Conservation (phyloP, 2,888 invertebrate species). For the Microctonus aethiopoides region DNA sequence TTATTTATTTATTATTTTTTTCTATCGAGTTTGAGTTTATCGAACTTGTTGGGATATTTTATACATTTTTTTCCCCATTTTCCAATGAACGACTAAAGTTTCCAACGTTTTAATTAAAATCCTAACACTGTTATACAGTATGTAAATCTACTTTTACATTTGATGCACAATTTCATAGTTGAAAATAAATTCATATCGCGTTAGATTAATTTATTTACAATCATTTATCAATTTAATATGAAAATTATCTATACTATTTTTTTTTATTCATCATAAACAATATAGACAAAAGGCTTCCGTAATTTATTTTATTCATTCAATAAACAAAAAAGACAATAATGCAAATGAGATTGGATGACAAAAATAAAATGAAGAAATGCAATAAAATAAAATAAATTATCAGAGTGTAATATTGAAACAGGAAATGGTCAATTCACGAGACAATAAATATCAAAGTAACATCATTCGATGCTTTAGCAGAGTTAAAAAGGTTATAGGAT, state of each 20-base stretch:
- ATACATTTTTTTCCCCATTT: background rate
- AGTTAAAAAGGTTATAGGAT: constrained; percentile 17
- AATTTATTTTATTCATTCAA: background rate
- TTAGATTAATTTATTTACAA: too few species aligned
- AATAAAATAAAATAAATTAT: background rate
- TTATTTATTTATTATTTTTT: background rate
- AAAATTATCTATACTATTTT: too few species aligned
- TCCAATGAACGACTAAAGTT: background rate
- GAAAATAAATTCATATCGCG: too few species aligned
- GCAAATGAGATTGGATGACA: background rate
- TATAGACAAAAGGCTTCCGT: background rate
- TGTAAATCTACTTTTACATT: background rate
- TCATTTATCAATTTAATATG: too few species aligned
- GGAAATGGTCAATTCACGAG: constrained; percentile 29
- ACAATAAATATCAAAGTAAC: constrained; percentile 23
- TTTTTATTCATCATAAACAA: background rate
- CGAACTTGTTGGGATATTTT: background rate
- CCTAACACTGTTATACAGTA: background rate
- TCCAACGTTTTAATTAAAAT: background rate
- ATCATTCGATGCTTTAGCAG: constrained; percentile 12
- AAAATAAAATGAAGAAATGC: background rate
- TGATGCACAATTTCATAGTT: background rate
- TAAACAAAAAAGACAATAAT: background rate
- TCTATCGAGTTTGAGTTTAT: background rate
- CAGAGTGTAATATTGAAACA: constrained; percentile 11